Base-by-base conservation (phyloP, 1,140 invertebrate species). In the Megathymus violae region DNA sequence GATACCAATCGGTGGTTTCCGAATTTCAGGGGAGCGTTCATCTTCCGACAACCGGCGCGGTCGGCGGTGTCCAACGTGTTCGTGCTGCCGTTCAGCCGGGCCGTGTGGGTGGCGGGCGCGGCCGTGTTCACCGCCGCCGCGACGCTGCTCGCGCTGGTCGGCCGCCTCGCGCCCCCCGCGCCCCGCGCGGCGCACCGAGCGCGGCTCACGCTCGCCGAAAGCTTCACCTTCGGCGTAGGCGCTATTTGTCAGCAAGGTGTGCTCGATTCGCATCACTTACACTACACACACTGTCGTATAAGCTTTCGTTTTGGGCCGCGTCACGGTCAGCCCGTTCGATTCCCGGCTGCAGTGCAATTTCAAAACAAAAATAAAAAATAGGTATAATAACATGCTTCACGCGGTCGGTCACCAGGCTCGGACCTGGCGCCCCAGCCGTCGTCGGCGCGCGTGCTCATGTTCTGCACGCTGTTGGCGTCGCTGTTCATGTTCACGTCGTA, bases 41-140 rank as follows among this genome's bases (percentile, higher is more conserved):
- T 95, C 59, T 95, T 95, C 75, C 92, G 94, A 0, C 93, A 94
- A 78, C 94, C 94, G 1, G 91, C 94, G 19, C 82, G 94, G 14
- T 95, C 94, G 0, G 93, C 93, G 0, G 92, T 95, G 11, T 91
- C 88, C 9, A 95, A 95, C 78, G 93, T 95, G 34, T 95, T 94
- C 69, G 87, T 89, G 17, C 76, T 95, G 71, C 94, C 94, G 7
- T 95, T 95, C 65, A 89, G 92, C 62, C 78, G 68, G 10, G 91
- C 91, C 17, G 94, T 95, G 34, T 95, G 94, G 95, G 71, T 92
- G 31, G 74, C 78, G 4, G 47, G 43, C 11, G 74, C 36, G 4
- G 63, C n/a, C 3, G 92, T 92, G 1, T 91, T 85, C 27, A 52
- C 76, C 0, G 56, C 80, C 9, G 74, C 90, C 0, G 80, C 64